Conservation (phyloP, 2,797 vertebrate genomes). For the Melanotaenia boesemani region DNA sequence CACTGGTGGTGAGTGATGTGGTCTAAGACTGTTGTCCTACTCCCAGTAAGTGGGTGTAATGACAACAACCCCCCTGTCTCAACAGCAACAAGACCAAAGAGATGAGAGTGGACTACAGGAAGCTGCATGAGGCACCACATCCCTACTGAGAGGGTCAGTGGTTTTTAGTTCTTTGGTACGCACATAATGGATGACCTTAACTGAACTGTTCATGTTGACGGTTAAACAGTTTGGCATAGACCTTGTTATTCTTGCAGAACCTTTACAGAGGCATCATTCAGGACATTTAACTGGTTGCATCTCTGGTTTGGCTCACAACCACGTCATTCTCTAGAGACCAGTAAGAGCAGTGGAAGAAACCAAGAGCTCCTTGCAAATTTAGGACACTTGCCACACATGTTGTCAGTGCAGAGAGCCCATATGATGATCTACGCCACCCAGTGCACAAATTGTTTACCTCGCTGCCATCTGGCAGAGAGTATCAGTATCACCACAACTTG, state of each 20-base stretch:
- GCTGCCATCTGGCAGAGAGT: slow-evolving; percentile 51
- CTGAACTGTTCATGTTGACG: not conserved
- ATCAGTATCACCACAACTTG: slow-evolving; percentile 46
- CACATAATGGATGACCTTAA: slow-evolving; percentile 15
- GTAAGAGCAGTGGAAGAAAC: slow-evolving; percentile 22
- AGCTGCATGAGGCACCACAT: slow-evolving; percentile 34
- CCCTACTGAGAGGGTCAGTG: slow-evolving; percentile 35
- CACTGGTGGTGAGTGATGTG: slow-evolving; percentile 17
- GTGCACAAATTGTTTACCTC: slow-evolving; percentile 57
- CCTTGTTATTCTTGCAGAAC: not conserved
- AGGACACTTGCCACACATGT: slow-evolving; percentile 38
- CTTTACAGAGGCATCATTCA: not conserved
- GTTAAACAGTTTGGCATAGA: slow-evolving; percentile 6
- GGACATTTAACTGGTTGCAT: slow-evolving; percentile 11
- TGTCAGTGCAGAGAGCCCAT: slow-evolving; percentile 38
- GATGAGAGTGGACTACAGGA: slow-evolving; percentile 36
- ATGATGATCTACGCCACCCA: slow-evolving; percentile 51
- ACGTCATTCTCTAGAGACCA: slow-evolving; percentile 24
- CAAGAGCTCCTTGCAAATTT: slow-evolving; percentile 21
- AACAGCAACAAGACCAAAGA: slow-evolving; percentile 40
- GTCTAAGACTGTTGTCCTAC: slow-evolving; percentile 17
- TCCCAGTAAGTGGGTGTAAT: slow-evolving; percentile 20
- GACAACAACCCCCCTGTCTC: slow-evolving; percentile 26
- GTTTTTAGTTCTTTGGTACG: slow-evolving; percentile 15
- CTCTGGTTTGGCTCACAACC: slow-evolving; percentile 30